Evolutionary conservation across 1,140 invertebrate genomes (phyloP).

Genomic region (Chlorops oryzae): DNA sequence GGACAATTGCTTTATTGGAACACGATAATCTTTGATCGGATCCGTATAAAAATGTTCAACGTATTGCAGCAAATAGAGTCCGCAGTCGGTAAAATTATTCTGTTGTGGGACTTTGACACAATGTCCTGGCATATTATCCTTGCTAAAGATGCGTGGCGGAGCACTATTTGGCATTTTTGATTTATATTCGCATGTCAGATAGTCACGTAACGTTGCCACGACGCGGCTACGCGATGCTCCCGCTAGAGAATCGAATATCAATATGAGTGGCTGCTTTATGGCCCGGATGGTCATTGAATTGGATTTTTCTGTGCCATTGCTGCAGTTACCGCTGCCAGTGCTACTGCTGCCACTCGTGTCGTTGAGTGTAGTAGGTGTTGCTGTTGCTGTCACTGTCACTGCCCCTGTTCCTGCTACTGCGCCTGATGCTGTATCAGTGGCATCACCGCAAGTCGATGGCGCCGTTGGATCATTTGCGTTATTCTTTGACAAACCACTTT

Average conservation of each 20-base stretch:
- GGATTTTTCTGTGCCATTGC: too few relatives aligned
- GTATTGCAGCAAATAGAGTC: constrained; percentile 91
- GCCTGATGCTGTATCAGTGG: neutral
- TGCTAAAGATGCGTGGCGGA: constrained; percentile 58
- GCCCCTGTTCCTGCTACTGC: neutral
- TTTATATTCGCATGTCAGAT: constrained; percentile 83
- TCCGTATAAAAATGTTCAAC: constrained; percentile 90
- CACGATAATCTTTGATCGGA: constrained; percentile 65
- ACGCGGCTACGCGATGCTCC: constrained; percentile 73
- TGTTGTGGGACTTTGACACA: constrained; percentile 91
- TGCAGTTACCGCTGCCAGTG: constrained; percentile 7
- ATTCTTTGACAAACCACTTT: neutral
- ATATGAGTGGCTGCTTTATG: constrained; percentile 68
- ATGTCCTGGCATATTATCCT: constrained; percentile 74
- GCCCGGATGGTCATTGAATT: constrained; percentile 23
- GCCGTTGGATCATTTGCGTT: constrained; percentile 1
- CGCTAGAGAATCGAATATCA: constrained; percentile 90
- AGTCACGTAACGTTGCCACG: constrained; percentile 80
- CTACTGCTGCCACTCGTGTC: constrained; percentile 13
- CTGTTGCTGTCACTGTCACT: neutral
- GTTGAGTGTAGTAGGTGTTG: constrained; percentile 3
- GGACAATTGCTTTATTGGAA: constrained; percentile 68
- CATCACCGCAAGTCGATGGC: too few relatives aligned
- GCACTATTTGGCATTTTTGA: constrained; percentile 59
- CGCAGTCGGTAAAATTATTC: constrained; percentile 95